phyloP scores from a whole-genome alignment of 2,113 vertebrate species.

The Rhizomys pruinosus region DNA sequence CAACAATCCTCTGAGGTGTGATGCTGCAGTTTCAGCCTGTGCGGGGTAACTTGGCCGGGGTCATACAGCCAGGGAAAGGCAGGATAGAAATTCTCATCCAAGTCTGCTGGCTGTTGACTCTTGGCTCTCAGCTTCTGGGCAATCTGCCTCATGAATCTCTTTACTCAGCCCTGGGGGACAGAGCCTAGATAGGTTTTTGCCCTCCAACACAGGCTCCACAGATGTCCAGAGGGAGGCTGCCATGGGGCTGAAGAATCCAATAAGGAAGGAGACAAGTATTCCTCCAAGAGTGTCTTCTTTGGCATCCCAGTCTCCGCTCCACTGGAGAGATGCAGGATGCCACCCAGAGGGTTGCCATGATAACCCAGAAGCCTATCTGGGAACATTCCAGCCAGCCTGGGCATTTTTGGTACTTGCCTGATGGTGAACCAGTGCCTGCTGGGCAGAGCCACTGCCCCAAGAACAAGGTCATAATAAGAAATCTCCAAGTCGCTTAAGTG shows the following conservation, averaged over 20 bases:
- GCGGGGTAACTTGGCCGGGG: not conserved
- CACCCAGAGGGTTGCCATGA: not conserved
- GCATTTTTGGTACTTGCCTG: not conserved
- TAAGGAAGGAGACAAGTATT: not conserved
- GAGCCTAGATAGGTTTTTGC: not conserved
- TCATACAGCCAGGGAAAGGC: not conserved
- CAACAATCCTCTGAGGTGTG: not conserved
- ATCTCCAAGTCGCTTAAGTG: not conserved
- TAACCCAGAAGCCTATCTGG: not conserved
- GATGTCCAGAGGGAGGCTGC: not conserved
- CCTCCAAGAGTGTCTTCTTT: not conserved
- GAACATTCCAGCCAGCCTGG: not conserved
- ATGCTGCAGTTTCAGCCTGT: not conserved
- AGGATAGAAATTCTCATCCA: fast-evolving
- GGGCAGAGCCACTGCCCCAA: not conserved
- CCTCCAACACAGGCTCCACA: not conserved
- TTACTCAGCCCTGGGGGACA: not conserved
- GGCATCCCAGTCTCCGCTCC: not conserved
- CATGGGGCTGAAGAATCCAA: not conserved
- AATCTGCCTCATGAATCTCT: not conserved
- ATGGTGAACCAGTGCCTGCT: fast-evolving
- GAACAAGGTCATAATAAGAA: not conserved
- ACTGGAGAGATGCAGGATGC: not conserved
- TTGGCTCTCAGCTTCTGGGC: not conserved
- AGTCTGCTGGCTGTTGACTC: not conserved